Evolutionary conservation across 2,113 vertebrate genomes (phyloP).

Genomic region (Scomber colias): DNA sequence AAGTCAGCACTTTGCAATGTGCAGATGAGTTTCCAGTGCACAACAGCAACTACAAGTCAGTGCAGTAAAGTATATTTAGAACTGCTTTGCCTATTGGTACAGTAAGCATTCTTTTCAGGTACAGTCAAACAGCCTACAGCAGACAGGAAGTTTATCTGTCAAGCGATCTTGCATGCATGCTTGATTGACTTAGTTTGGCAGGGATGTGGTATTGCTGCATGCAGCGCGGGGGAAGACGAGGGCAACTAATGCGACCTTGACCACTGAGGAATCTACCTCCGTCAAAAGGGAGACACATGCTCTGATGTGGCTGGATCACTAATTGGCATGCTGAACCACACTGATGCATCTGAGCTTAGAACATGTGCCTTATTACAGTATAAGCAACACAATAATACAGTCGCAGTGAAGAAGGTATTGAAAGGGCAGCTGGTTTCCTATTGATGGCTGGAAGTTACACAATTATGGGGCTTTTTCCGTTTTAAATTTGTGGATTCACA

Average conservation of each 20-base stretch:
- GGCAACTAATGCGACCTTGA: constrained; percentile 32
- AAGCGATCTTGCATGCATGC: constrained; percentile 37
- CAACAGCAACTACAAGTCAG: constrained; percentile 18
- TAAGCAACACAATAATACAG: constrained; percentile 25
- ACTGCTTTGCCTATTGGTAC: not conserved
- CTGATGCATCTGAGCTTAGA: constrained; percentile 37
- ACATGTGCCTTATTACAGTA: constrained; percentile 29
- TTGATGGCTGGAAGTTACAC: not conserved
- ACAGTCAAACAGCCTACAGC: constrained; percentile 22
- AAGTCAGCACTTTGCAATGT: constrained; percentile 17
- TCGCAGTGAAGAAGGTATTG: not conserved
- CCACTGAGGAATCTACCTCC: constrained; percentile 5
- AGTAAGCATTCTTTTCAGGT: constrained; percentile 11
- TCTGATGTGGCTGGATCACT: constrained; percentile 36
- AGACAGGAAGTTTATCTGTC: constrained; percentile 27
- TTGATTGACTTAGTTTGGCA: constrained; percentile 33
- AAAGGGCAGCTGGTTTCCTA: constrained; percentile 6
- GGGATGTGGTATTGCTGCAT: constrained; percentile 28
- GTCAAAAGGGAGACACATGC: constrained; percentile 27
- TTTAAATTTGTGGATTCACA: constrained; percentile 16
- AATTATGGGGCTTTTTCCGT: not conserved
- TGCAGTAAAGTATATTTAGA: constrained; percentile 3
- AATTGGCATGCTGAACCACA: constrained; percentile 46
- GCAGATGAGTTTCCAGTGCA: constrained; percentile 42
- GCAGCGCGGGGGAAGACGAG: constrained; percentile 25